Percentiles rank a stretch among this genome's conserved stretches.
These are phyloP conservation scores for Calvadosia cruxmelitensis DNA, from an alignment of 30 jellyfish, hydroid and myxozoan species.

Conservation along the genomic window DNA sequence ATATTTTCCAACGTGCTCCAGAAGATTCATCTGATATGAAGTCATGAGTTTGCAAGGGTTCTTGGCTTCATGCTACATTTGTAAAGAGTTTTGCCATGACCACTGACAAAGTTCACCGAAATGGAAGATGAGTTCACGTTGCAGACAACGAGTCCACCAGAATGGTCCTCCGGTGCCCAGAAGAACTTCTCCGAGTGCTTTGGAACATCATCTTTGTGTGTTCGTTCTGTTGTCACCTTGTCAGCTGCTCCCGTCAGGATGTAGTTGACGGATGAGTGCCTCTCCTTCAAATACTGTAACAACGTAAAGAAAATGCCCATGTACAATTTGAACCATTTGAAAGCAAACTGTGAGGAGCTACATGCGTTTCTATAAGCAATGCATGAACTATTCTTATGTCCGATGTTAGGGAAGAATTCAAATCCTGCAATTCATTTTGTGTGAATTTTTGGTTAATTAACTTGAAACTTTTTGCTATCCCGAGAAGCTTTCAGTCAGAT, in stretches of 20 bases:
- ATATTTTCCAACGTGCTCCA: too few relatives aligned
- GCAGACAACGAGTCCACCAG: constrained; percentile 68
- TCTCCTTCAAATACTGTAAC: constrained; percentile 24
- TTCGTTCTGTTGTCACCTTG: constrained; percentile 8
- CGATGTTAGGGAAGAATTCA: too few relatives aligned
- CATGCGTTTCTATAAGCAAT: too few relatives aligned
- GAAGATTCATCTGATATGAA: too few relatives aligned
- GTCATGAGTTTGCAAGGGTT: neutral
- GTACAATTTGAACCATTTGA: too few relatives aligned
- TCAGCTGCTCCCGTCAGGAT: constrained; percentile 66
- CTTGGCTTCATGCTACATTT: constrained; percentile 17
- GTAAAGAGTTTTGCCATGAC: constrained; percentile 25
- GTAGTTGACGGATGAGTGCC: constrained; percentile 28
- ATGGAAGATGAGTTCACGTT: constrained; percentile 18
- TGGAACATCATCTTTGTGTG: constrained; percentile 54
- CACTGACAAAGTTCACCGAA: constrained; percentile 20
- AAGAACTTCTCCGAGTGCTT: constrained; percentile 49
- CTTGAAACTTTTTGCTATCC: too few relatives aligned
- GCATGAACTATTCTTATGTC: too few relatives aligned
- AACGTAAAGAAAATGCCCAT: too few relatives aligned
- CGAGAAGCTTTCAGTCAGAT: too few relatives aligned
- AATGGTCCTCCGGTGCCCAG: constrained; percentile 34
- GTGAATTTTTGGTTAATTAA: too few relatives aligned
- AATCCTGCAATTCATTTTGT: too few relatives aligned
- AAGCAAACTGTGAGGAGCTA: too few relatives aligned